These are phyloP conservation scores for Tanypteryx hageni DNA, from an alignment of 2,888 invertebrate species.

Conservation along the genomic window DNA sequence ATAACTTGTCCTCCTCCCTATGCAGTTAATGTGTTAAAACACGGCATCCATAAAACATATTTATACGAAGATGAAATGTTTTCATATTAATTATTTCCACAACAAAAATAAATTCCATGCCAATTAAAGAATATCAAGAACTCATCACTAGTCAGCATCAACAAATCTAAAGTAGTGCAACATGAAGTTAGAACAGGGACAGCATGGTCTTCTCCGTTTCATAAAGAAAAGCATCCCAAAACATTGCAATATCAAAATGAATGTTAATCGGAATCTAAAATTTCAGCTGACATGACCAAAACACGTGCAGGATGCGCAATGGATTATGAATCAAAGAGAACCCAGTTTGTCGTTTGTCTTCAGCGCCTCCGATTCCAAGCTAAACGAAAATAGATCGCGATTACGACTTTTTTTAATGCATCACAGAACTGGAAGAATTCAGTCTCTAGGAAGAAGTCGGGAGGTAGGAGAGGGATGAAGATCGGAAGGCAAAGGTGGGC, in stretches of 20 bases:
- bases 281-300: not conserved
- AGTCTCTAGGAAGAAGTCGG: not conserved
- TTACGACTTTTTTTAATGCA: not conserved
- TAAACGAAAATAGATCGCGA: not conserved
- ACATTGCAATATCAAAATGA: not conserved
- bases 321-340: not conserved
- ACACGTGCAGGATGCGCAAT: not conserved
- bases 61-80: not conserved
- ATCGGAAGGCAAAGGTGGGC: not conserved
- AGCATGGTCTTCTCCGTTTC: not conserved
- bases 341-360: not conserved
- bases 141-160: not conserved
- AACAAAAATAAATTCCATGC: constrained; percentile 25
- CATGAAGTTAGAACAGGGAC: not conserved
- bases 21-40: not conserved
- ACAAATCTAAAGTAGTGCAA: not conserved
- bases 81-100: not conserved
- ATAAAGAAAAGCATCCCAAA: not conserved
- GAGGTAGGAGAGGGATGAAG: not conserved
- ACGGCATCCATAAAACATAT: not conserved
- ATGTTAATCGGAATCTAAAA: not conserved
- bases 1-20: constrained; percentile 15
- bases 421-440: not conserved
- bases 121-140: not conserved
- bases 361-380: not conserved